Evolutionary conservation across 2,113 vertebrate genomes (phyloP).

Genomic region (Centropus unirufus): DNA sequence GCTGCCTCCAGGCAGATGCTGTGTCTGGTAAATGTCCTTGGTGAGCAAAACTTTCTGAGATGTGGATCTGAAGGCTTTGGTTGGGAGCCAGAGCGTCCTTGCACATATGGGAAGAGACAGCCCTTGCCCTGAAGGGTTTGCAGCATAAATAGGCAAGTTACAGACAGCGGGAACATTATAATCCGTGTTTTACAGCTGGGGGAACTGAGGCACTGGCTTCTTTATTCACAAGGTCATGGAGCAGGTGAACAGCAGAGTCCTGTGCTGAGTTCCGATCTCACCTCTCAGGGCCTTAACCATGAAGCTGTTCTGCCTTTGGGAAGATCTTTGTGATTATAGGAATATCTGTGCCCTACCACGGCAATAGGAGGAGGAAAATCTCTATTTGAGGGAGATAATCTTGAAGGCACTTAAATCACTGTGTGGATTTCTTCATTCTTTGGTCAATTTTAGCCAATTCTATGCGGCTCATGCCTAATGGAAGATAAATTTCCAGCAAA

Average conservation of each 20-base stretch:
- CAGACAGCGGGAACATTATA: neutral
- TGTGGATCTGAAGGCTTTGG: neutral
- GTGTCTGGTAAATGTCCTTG: neutral
- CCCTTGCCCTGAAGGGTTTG: neutral
- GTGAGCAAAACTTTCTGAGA: neutral
- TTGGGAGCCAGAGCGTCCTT: neutral
- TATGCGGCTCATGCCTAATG: neutral
- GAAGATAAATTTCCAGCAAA: neutral
- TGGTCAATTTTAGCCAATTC: neutral
- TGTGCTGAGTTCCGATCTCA: neutral
- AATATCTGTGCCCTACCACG: neutral
- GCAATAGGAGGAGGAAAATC: neutral
- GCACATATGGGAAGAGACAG: neutral
- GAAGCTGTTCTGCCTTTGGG: neutral
- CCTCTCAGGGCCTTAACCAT: neutral
- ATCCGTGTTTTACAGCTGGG: neutral
- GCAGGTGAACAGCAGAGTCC: neutral
- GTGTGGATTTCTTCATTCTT: neutral
- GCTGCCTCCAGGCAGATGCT: neutral
- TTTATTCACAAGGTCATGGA: neutral
- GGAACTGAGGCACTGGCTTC: neutral
- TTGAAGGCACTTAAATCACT: neutral
- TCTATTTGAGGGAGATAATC: neutral
- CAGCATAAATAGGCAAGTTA: neutral
- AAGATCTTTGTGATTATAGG: neutral